A percentile compares a stretch with the other conserved stretches of the same genome.
Conservation (phyloP, 2,888 invertebrate genomes). For the Drosophila monieri region DNA sequence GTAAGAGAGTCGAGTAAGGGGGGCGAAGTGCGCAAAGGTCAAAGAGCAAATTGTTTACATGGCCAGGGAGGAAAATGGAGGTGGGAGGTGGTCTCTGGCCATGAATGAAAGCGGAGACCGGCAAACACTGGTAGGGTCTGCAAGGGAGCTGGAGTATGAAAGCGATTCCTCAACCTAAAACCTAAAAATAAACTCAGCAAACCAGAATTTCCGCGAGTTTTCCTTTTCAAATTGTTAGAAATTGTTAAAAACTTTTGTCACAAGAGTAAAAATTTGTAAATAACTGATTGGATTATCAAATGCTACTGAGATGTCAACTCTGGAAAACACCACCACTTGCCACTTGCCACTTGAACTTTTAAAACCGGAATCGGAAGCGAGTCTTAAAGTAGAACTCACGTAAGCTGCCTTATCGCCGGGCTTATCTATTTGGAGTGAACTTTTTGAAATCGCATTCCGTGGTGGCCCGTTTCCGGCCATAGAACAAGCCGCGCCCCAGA, state of each 20-base stretch:
- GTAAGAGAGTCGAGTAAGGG: slow-evolving; percentile 20
- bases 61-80: slow-evolving; percentile 9
- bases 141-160: background rate
- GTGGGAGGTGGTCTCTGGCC: slow-evolving; percentile 47
- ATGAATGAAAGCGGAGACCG: slow-evolving; percentile 71
- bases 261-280: no score
- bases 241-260: no score
- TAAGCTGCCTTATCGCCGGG: slow-evolving; percentile 1
- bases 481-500: slow-evolving; percentile 61
- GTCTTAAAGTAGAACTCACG: background rate
- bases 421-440: slow-evolving; percentile 17
- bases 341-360: no score
- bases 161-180: no score
- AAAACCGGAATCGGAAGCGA: no score
- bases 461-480: slow-evolving; percentile 35
- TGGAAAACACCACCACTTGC: no score
- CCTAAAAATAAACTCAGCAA: no score
- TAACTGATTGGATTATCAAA: no score
- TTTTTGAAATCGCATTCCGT: slow-evolving; percentile 7
- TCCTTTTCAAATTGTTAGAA: no score
- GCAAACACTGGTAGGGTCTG: slow-evolving; percentile 25
- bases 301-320: no score
- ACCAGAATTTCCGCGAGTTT: no score
- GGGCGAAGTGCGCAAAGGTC: slow-evolving; percentile 54
- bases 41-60: slow-evolving; percentile 73